Base-by-base conservation (phyloP, 2,888 invertebrate genomes). In the Hirtodrosophila cameraria region DNA sequence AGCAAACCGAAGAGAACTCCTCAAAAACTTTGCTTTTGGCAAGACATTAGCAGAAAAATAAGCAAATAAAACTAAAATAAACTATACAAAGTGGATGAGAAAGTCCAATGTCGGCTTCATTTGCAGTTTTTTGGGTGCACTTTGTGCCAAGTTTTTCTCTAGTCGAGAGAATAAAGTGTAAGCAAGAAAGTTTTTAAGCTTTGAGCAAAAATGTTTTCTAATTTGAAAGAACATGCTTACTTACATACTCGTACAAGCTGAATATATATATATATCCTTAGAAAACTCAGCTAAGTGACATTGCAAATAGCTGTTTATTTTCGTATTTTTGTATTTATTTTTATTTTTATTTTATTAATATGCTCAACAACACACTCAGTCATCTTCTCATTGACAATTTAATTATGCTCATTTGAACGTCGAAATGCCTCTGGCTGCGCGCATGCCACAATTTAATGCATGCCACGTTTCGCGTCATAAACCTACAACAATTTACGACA, bases 381-480 rank as follows among this genome's bases (percentile, higher is more conserved):
- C 61, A 68, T 36, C 55, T 20, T 36, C 55, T 20, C 66, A 63
- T 70, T 63, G 74, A 72, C 69, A 68, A 69, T 69, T 75, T 75
- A 70, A 75, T 75, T 75, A 76, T 70, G 63, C 63, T 67, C 63
- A 73, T 73, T 76, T 57, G 50, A 49, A 18, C 30, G 18, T 11
- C n/a, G n/a, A 15, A 27, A 43, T 35, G 53, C 23, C 33, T 36
- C 42, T 27, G 16, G 42, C 11, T 62, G 41, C 33, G 60, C 31
- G 60, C n/a, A n/a, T 58, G 59, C 42, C 49, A 36, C 60, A 41
- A 31, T 75, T 68, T 71, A 69, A 82, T 79, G 76, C 75, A 66
- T 65, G 72, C 85, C 83, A 83, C 83, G 83, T 83, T 79, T 66
- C 9, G 12, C 23, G 45, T n/a, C 82, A 85, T 85, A 80, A 83